Conservation (phyloP, 2,797 vertebrate species). For the Xerus rutilus region DNA sequence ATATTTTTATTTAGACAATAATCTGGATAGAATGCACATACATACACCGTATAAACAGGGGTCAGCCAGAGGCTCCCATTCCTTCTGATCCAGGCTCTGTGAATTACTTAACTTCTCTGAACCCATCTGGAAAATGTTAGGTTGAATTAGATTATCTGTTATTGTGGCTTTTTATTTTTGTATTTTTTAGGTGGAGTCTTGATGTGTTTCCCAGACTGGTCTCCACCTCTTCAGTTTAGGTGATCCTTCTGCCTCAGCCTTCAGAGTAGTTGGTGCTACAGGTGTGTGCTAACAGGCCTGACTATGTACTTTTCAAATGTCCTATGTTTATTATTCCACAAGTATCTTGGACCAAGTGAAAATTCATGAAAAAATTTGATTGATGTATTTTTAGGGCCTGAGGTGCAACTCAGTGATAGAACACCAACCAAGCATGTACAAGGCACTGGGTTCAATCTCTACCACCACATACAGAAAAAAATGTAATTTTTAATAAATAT, state of each 20-base stretch:
- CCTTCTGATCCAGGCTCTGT: not conserved
- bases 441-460: not conserved
- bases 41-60: not conserved
- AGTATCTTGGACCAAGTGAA: not conserved
- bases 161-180: not conserved
- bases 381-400: not conserved
- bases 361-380: conserved; percentile 15
- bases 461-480: not conserved
- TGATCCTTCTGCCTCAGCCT: not conserved
- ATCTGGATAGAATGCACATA: not conserved
- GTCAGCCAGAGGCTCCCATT: not conserved
- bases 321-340: not conserved
- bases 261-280: no score
- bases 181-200: not conserved
- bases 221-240: not conserved
- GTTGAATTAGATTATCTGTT: not conserved
- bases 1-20: not conserved
- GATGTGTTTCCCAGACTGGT: no score
- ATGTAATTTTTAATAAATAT: not conserved
- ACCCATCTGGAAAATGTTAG: not conserved
- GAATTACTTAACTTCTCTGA: not conserved
- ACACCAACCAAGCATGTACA: not conserved
- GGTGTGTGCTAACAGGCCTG: not conserved
- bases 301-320: not conserved
- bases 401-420: not conserved